Conservation (phyloP, 2,797 vertebrate genomes). For the Delichon dasypus region DNA sequence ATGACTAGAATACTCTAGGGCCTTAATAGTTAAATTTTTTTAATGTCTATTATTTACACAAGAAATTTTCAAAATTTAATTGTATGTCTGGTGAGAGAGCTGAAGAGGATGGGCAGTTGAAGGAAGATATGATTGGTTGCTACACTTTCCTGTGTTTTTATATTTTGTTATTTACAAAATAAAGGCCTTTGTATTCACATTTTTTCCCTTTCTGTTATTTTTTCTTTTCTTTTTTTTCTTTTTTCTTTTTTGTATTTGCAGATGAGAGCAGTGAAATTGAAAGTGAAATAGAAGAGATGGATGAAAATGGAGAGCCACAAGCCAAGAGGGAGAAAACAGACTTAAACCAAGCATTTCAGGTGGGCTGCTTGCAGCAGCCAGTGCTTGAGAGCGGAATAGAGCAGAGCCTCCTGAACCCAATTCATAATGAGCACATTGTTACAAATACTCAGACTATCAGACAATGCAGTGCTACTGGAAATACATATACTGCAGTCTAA, state of each 20-base stretch:
- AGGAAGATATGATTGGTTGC: neutral
- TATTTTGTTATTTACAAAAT: conserved; percentile 6
- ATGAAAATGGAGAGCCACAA: conserved; percentile 81
- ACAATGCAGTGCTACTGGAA: conserved; percentile 91
- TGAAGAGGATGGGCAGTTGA: neutral
- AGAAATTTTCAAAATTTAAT: neutral
- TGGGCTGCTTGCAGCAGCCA: conserved; percentile 78
- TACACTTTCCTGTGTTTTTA: neutral
- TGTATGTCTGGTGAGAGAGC: neutral
- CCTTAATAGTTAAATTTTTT: neutral
- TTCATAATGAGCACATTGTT: conserved; percentile 88
- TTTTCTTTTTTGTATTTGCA: conserved; percentile 49
- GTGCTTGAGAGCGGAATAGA: conserved; percentile 80
- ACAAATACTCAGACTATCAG: conserved; percentile 87
- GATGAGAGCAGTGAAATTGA: conserved; percentile 81
- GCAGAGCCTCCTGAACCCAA: conserved; percentile 84
- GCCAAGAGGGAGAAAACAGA: conserved; percentile 82
- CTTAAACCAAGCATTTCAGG: conserved; percentile 74
- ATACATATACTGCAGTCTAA: conserved; percentile 92
- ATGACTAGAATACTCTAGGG: neutral
- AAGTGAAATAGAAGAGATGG: conserved; percentile 82
- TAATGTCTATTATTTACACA: neutral
- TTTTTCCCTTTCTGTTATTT: conserved; percentile 11
- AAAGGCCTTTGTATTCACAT: conserved; percentile 10
- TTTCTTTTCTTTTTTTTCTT: conserved; percentile 24